Percentiles rank a stretch among this genome's conserved stretches.
Evolutionary conservation across 2,113 vertebrate genomes (phyloP).

Genomic region (Cottus gobio): DNA sequence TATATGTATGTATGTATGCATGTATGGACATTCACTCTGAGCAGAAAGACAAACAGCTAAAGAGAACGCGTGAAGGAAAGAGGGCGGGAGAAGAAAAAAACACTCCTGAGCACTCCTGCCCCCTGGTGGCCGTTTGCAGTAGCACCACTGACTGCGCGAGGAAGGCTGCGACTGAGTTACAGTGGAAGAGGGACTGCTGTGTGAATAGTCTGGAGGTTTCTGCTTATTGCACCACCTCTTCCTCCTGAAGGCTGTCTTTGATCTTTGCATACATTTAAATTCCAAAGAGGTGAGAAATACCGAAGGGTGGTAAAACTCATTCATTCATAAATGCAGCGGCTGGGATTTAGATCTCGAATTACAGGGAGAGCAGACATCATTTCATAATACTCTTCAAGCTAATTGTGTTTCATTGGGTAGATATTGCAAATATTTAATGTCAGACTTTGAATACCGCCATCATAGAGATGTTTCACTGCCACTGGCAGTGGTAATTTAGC

Average conservation of each 20-base stretch:
- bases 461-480: slow-evolving; percentile 26
- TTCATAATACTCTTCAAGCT: slow-evolving; percentile 60
- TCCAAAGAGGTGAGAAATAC: slow-evolving; percentile 57
- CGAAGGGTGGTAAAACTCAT: slow-evolving; percentile 41
- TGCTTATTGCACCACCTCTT: slow-evolving; percentile 78
- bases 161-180: slow-evolving; percentile 14
- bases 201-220: slow-evolving; percentile 66
- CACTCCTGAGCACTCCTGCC: slow-evolving; percentile 80
- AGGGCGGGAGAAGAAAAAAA: not conserved
- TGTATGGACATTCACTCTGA: slow-evolving; percentile 2
- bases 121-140: slow-evolving; percentile 76
- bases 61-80: slow-evolving; percentile 35
- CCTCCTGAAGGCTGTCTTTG: slow-evolving; percentile 66
- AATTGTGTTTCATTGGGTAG: slow-evolving; percentile 58
- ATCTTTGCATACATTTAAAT: slow-evolving; percentile 77
- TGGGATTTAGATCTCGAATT: slow-evolving; percentile 55
- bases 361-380: slow-evolving; percentile 52
- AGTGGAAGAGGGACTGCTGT: slow-evolving; percentile 28
- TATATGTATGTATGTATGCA: slow-evolving; percentile 14
- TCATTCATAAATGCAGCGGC: slow-evolving; percentile 69
- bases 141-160: slow-evolving; percentile 11
- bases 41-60: slow-evolving; percentile 48
- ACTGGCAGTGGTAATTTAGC: slow-evolving; percentile 22
- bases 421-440: slow-evolving; percentile 47
- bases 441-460: slow-evolving; percentile 35